A percentile compares a stretch with the other conserved stretches of the same genome.
Conservation (phyloP, 2,797 vertebrate species). For the Nyctibius grandis region DNA sequence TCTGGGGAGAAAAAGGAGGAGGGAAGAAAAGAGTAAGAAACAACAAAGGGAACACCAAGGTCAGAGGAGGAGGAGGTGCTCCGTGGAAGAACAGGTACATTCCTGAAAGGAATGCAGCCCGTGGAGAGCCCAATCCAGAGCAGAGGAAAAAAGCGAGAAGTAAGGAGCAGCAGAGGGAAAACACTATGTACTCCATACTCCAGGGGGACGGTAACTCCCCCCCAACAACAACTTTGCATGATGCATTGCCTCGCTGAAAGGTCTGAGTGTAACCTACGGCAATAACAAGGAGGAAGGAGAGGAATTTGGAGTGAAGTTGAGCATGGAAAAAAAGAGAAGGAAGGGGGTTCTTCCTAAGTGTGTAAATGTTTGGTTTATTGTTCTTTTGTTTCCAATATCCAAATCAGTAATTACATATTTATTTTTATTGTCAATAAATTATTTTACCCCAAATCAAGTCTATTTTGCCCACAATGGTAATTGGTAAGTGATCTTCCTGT, state of each 20-base stretch:
- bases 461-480: neutral
- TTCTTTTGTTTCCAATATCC: neutral
- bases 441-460: neutral
- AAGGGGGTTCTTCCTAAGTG: neutral
- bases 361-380: neutral
- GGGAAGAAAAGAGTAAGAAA: neutral
- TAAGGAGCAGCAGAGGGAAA: neutral
- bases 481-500: neutral
- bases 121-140: neutral
- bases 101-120: neutral
- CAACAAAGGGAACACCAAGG: neutral
- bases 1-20: neutral
- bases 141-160: neutral
- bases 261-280: neutral
- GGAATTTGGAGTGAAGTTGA: neutral
- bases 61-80: neutral
- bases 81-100: neutral
- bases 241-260: rapidly evolving
- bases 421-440: neutral
- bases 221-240: rapidly evolving
- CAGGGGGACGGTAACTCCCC: rapidly evolving
- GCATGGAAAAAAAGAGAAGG: neutral
- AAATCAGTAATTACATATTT: neutral
- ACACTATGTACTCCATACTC: rapidly evolving
- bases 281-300: neutral